These are phyloP conservation scores for Phorcus lineatus DNA, from an alignment of 2,888 invertebrate species.

Conservation along the genomic window DNA sequence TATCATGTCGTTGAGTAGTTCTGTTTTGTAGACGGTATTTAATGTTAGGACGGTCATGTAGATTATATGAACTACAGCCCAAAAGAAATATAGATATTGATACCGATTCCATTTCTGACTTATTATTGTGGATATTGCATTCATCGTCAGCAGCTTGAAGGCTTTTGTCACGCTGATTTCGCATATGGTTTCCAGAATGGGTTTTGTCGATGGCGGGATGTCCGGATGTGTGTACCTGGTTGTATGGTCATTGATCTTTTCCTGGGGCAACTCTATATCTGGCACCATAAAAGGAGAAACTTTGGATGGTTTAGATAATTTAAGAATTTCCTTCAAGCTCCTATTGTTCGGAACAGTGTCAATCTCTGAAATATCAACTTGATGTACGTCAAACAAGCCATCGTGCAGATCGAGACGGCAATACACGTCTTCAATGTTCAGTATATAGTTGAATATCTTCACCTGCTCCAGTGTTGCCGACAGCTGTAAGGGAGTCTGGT, in stretches of 20 bases:
- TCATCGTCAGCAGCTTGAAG: neutral
- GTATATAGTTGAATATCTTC: slow-evolving; percentile 49
- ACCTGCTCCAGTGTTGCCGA: slow-evolving; percentile 51
- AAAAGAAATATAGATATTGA: neutral
- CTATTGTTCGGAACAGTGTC: slow-evolving; percentile 47
- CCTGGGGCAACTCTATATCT: neutral
- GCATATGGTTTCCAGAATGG: slow-evolving; percentile 49
- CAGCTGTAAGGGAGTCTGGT: slow-evolving; percentile 54
- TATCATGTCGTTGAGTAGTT: too few species aligned
- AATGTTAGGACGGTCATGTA: too few species aligned
- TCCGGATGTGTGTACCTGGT: neutral
- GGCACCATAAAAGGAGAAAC: neutral
- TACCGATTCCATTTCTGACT: neutral
- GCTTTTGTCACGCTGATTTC: neutral
- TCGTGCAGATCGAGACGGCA: slow-evolving; percentile 57
- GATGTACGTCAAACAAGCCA: slow-evolving; percentile 60
- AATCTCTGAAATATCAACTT: slow-evolving; percentile 61
- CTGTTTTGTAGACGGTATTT: too few species aligned
- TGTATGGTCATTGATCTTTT: neutral
- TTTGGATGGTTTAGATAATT: too few species aligned
- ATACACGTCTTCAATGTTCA: slow-evolving; percentile 53
- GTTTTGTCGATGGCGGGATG: neutral
- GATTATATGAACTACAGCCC: neutral
- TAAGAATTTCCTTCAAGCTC: too few species aligned
- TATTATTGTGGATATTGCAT: neutral